Conservation (phyloP, 2,797 vertebrate species). For the Xiphorhynchus erythropygius region DNA sequence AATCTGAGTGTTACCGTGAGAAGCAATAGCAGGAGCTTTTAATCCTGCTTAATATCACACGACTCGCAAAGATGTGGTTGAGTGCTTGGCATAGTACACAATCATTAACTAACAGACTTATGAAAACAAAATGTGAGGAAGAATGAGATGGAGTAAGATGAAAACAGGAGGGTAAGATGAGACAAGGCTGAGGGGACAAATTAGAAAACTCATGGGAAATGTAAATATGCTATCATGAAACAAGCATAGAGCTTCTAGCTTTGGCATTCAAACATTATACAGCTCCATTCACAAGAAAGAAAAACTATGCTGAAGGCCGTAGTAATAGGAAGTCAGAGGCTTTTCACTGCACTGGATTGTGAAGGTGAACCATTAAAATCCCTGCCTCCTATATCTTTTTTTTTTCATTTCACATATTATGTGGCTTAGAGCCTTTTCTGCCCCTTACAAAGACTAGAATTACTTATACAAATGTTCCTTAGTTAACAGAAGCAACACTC, state of each 20-base stretch:
- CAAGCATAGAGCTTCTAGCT: not conserved
- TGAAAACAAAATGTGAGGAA: not conserved
- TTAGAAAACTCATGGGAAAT: not conserved
- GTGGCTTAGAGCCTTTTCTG: not conserved
- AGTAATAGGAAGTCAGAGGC: not conserved
- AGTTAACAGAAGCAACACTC: not conserved
- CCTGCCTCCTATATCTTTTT: not conserved
- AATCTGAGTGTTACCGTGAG: not conserved
- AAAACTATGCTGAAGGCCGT: not conserved
- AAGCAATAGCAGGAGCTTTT: conserved; percentile 5
- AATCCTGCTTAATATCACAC: conserved; percentile 17
- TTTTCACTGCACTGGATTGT: not conserved
- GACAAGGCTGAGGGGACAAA: not conserved
- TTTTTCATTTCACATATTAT: not conserved
- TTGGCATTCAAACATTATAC: not conserved
- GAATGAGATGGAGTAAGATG: not conserved
- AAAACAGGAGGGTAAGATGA: not conserved
- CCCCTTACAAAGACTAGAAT: not conserved
- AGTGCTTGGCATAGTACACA: not conserved
- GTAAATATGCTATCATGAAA: not conserved
- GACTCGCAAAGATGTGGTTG: not conserved
- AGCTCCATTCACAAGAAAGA: not conserved
- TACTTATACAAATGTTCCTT: not conserved
- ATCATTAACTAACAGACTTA: not conserved
- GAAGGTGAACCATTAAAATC: not conserved